Evolutionary conservation across 1,140 invertebrate species (phyloP), one percentile per base, ranked within the genome.

Genomic region (Marisa cornuarietis): DNA sequence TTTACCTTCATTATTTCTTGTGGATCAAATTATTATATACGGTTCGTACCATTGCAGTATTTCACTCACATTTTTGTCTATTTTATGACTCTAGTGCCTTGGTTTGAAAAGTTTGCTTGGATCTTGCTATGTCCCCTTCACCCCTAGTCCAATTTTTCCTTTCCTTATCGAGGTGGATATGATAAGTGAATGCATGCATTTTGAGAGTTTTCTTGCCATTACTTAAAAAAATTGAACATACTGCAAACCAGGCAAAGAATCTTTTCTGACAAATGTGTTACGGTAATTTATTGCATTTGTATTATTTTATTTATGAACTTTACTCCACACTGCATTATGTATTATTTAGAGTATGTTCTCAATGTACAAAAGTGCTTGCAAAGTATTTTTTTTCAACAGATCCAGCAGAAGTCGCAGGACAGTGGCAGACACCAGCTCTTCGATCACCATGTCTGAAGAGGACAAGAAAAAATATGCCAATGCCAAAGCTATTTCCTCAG

Each of bases 401-500:
- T 71, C 85, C 54, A 82, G 86, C 52, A 69, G 83, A 24, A 85
- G 89, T 63, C 86, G 87, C 42, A 83, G 85, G 62, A 88, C 88
- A 72, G 69, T 82, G 1, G 84, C 85, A 72, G 86, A 88, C 54
- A 84, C 54, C 49, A 71, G 83, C n/a, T 16, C 69, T 16, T 78
- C 80, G 20, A 51, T 69, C 2, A 69, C 78, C 24, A 74, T 79
- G 62, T 84, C 87, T 22, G 86, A 83, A 9, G 84, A 87, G 52
- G 97, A 96, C 18, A 96, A 97, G 87, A 96, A 96, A 88, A 99
- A 99, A 92, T 99, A 99, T 91, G 97, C 96, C 42, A 95, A 95
- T 87, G 97, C 98, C 10, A 99, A 99, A 92, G 95, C 97, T 6
- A 99, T 99, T 85, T 99, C 97, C 79, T 99, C 98, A 0, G 96